Evolutionary conservation across 2,888 invertebrate genomes (phyloP).

Genomic region (Helicoverpa assulta): DNA sequence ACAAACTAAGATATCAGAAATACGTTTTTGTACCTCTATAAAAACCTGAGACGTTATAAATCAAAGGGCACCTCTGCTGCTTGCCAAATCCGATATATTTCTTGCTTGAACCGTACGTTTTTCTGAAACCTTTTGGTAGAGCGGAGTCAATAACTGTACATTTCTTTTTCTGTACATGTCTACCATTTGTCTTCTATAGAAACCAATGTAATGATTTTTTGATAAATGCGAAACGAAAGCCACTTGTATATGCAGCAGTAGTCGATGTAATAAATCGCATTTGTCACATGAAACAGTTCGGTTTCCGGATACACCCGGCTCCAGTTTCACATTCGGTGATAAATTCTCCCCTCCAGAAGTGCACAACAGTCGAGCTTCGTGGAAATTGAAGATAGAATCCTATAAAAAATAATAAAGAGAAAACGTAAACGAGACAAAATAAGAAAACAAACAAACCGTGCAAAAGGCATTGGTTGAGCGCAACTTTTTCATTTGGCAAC

Average conservation of each 20-base stretch:
- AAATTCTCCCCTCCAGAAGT: conserved; percentile 69
- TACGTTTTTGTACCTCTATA: conserved; percentile 30
- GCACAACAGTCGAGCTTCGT: conserved; percentile 47
- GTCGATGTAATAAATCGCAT: conserved; percentile 74
- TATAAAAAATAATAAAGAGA: conserved; percentile 77
- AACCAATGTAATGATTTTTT: conserved; percentile 69
- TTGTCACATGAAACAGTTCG: conserved; percentile 69
- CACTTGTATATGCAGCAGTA: conserved; percentile 68
- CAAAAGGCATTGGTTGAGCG: conserved; percentile 63
- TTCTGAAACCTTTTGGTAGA: conserved; percentile 43
- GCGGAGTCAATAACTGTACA: conserved; percentile 54
- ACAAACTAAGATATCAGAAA: conserved; percentile 22
- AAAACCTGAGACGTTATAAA: conserved; percentile 47
- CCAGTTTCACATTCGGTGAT: conserved; percentile 70
- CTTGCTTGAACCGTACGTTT: conserved; percentile 39
- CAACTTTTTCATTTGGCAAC: conserved; percentile 80
- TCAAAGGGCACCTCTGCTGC: conserved; percentile 42
- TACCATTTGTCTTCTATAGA: conserved; percentile 55
- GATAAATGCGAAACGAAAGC: conserved; percentile 66
- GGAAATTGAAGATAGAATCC: conserved; percentile 60
- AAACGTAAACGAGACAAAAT: conserved; percentile 66
- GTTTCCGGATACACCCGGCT: conserved; percentile 67
- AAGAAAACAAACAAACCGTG: conserved; percentile 62
- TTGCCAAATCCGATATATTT: conserved; percentile 39
- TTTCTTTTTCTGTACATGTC: conserved; percentile 49